Evolutionary conservation across 2,797 vertebrate genomes (phyloP).

Genomic region (Chelidonichthys spinosus): DNA sequence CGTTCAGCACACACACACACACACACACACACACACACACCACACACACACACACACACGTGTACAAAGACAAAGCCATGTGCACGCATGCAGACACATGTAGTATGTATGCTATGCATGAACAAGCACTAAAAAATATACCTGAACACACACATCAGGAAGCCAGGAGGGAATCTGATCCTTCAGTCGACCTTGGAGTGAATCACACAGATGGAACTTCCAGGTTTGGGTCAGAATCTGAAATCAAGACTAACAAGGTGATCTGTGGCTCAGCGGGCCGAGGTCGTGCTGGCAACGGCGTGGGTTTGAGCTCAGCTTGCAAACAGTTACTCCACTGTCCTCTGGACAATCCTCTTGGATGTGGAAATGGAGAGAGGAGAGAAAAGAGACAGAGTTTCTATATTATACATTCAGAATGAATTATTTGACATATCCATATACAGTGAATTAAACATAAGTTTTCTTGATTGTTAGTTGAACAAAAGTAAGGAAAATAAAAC

Average conservation of each 20-base stretch:
- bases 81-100: conserved; percentile 34
- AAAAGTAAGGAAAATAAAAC: background rate
- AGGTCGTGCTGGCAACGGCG: conserved; percentile 29
- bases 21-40: conserved; percentile 17
- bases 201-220: conserved; percentile 78
- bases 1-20: conserved; percentile 58
- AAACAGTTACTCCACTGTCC: background rate
- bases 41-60: conserved; percentile 4
- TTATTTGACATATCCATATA: background rate
- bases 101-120: conserved; percentile 6
- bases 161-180: conserved; percentile 73
- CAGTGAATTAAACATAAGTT: background rate
- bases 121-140: conserved; percentile 23
- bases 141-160: conserved; percentile 40
- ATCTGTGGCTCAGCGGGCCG: conserved; percentile 53
- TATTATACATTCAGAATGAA: background rate
- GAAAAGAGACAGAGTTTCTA: background rate
- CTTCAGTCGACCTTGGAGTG: conserved; percentile 72
- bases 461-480: conserved; percentile 6
- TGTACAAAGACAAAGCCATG: conserved; percentile 35
- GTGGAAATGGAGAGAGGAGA: background rate
- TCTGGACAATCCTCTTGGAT: background rate
- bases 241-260: conserved; percentile 76
- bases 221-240: conserved; percentile 71
- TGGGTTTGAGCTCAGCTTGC: conserved; percentile 28